Percentiles rank a stretch among this genome's conserved stretches.
These are phyloP conservation scores for Tetropium fuscum DNA, from an alignment of 2,888 invertebrate species.

Conservation along the genomic window DNA sequence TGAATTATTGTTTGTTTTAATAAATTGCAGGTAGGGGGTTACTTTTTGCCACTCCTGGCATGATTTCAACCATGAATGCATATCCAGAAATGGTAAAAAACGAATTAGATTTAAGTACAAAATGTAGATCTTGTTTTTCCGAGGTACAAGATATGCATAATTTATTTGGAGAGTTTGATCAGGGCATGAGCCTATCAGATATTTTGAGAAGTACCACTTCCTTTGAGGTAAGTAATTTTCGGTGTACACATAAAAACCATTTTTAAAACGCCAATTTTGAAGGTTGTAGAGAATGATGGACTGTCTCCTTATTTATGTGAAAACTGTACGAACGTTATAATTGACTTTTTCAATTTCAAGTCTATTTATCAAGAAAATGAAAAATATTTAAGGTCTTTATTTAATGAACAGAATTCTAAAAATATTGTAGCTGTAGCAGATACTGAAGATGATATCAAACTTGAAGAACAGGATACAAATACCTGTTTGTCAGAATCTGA, in stretches of 20 bases:
- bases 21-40: too few relatives aligned
- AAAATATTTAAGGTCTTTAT: slow-evolving; percentile 7
- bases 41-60: too few relatives aligned
- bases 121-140: slow-evolving; percentile 22
- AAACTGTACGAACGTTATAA: slow-evolving; percentile 5
- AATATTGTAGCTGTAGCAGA: not conserved
- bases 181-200: slow-evolving; percentile 5
- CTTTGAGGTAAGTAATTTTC: slow-evolving; percentile 6
- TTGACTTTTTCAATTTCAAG: slow-evolving; percentile 17
- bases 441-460: not conserved
- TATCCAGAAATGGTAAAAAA: slow-evolving; percentile 7
- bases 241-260: not conserved
- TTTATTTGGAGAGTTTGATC: slow-evolving; percentile 3
- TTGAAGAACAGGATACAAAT: slow-evolving; percentile 9
- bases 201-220: slow-evolving; percentile 2
- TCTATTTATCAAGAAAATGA: slow-evolving; percentile 3
- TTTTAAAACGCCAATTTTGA: not conserved
- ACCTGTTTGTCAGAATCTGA: not conserved
- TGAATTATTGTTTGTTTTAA: too few relatives aligned
- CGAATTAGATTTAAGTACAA: slow-evolving; percentile 4
- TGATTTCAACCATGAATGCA: too few relatives aligned
- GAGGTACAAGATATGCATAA: not conserved
- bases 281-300: slow-evolving; percentile 13
- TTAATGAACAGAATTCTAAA: not conserved
- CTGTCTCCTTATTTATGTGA: slow-evolving; percentile 7